Evolutionary conservation across 2,113 vertebrate genomes (phyloP), one percentile per base, ranked within the genome.

Genomic region (Trinectes maculatus): DNA sequence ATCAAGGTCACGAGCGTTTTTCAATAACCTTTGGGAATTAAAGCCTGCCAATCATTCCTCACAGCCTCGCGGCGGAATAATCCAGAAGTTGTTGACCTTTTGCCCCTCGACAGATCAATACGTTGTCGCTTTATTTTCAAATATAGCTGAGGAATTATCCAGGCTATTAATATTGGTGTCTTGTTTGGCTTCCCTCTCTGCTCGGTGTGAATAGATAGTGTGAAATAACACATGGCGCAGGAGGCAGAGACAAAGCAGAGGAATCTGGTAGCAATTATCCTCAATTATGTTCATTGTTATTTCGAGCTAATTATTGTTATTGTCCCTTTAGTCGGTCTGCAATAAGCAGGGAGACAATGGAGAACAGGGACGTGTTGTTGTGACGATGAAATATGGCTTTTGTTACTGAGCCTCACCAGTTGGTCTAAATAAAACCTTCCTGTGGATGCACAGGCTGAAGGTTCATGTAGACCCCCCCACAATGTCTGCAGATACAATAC

Each of bases 221-320:
- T 78, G 40, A 79, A 85, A 79, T 79, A 89, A 82, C 87, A 89
- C 82, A 89, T 89, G 87, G 83, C 47, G 79, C 83, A 70, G 15
- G 43, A 77, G 64, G 73, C 53, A 77, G 70, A 77, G 67, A 83
- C 77, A 83, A 82, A 78, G 78, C 68, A 31, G 72, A 33, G 19
- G 54, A 83, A 89, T 84, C 72, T 87, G 87, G 75, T 67, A 63
- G 71, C 83, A 88, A 86, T 89, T 89, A 90, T 86, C 78, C 76
- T 88, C 85, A 88, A 89, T 88, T 87, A 85, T 82, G 76, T 75
- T 72, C 76, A 90, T 90, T 90, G 87, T 89, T 89, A 87, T 87
- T 87, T 90, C 76, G 77, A 91, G 86, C 84, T 90, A 84, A 91
- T 91, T 91, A 84, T 89, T 90, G 83, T 90, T 91, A 85, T 89